A percentile compares a stretch with the other conserved stretches of the same genome.
phyloP scores from a whole-genome alignment of 2,888 invertebrate genomes.

The Nomada lathburiana region DNA sequence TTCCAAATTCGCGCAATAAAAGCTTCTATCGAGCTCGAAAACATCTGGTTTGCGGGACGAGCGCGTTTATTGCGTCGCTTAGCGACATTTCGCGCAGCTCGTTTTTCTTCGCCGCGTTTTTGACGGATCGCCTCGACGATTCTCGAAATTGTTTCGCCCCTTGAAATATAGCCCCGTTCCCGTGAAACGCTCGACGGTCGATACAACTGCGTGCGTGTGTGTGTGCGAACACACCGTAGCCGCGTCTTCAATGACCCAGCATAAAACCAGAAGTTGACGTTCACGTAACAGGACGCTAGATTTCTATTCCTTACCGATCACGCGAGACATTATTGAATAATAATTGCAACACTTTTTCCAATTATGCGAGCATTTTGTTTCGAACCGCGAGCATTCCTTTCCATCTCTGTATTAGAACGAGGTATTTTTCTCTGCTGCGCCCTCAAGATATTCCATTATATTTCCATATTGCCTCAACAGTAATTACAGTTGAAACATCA shows the following conservation, averaged over 20 bases:
- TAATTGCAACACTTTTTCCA: too few relatives aligned
- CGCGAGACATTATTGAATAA: too few relatives aligned
- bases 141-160: constrained; percentile 53
- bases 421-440: not conserved
- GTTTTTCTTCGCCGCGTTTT: constrained; percentile 33
- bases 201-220: not conserved
- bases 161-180: constrained; percentile 46
- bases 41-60: not conserved
- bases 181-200: constrained; percentile 21
- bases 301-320: too few relatives aligned
- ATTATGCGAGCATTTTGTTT: too few relatives aligned
- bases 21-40: not conserved
- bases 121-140: constrained; percentile 53
- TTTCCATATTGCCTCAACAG: not conserved
- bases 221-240: not conserved
- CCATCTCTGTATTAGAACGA: too few relatives aligned
- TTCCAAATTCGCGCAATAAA: not conserved
- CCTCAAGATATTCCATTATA: not conserved
- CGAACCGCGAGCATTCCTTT: too few relatives aligned
- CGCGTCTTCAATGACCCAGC: constrained; percentile 35
- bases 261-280: constrained; percentile 22
- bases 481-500: constrained; percentile 7
- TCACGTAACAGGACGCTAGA: constrained; percentile 13
- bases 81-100: constrained; percentile 27
- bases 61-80: constrained; percentile 26